Conservation (phyloP, 1,140 invertebrate genomes). For the Bombus ignitus region DNA sequence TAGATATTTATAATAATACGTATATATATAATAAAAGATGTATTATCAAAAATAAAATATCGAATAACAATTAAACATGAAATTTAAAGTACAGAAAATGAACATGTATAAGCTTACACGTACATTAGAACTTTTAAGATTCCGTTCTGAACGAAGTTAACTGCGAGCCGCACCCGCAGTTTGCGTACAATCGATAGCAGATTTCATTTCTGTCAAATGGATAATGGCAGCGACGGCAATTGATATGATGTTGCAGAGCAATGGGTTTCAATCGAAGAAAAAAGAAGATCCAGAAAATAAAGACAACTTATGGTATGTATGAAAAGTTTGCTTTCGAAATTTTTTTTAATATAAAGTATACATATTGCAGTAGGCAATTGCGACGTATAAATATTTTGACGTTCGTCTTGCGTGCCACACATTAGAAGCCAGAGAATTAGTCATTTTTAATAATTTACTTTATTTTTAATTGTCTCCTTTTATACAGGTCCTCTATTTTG, state of each 20-base stretch:
- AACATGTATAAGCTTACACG: not conserved
- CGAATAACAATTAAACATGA: not conserved
- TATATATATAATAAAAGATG: not conserved
- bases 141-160: conserved; percentile 14
- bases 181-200: conserved; percentile 55
- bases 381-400: conserved; percentile 1
- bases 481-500: conserved; percentile 94
- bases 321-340: conserved; percentile 21
- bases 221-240: conserved; percentile 75
- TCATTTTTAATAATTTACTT: conserved; percentile 4
- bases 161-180: conserved; percentile 9
- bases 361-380: conserved; percentile 12
- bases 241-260: conserved; percentile 81
- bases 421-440: conserved; percentile 26
- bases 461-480: conserved; percentile 54
- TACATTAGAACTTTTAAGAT: not conserved
- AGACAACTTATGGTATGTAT: conserved; percentile 87
- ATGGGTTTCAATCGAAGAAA: conserved; percentile 85
- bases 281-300: conserved; percentile 85
- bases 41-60: not conserved
- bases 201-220: conserved; percentile 65
- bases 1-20: not conserved
- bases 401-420: conserved; percentile 16
- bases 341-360: conserved; percentile 16
- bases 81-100: not conserved